Conservation (phyloP, 2,113 vertebrate species). For the Electrona antarctica region DNA sequence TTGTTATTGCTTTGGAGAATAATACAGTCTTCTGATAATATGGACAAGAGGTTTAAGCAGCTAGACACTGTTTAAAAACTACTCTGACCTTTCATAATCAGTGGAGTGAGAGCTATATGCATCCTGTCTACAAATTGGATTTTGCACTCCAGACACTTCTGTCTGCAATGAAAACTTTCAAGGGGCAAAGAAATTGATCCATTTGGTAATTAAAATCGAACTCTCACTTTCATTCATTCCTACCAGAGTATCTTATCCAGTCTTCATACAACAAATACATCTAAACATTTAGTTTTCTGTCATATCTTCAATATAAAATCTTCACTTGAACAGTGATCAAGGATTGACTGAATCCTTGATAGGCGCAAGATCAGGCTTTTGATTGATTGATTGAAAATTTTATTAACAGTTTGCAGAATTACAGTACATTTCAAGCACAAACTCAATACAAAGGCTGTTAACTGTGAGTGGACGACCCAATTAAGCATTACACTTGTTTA, state of each 20-base stretch:
- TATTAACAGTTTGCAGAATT: no score
- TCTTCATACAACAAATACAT: constrained; percentile 7
- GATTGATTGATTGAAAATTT: no score
- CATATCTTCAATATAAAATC: not conserved
- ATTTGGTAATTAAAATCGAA: constrained; percentile 59
- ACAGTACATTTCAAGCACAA: no score
- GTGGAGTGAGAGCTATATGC: constrained; percentile 26
- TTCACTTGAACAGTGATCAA: constrained; percentile 7
- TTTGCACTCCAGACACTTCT: constrained; percentile 41
- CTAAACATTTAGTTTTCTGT: constrained; percentile 17
- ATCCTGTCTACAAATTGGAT: constrained; percentile 50
- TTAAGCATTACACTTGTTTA: no score
- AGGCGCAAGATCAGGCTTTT: constrained; percentile 30
- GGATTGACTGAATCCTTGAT: constrained; percentile 23
- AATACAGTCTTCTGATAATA: not conserved
- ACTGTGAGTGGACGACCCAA: no score
- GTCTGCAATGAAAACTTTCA: constrained; percentile 50
- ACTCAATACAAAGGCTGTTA: no score
- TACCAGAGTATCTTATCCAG: not conserved
- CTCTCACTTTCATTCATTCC: not conserved
- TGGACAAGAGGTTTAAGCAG: constrained; percentile 32
- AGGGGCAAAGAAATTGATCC: constrained; percentile 48
- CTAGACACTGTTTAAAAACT: constrained; percentile 43
- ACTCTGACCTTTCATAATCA: constrained; percentile 58
- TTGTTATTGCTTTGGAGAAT: constrained; percentile 12